phyloP scores from a whole-genome alignment of 2,797 vertebrate species.

The Gymnoscopelus microlampas region DNA sequence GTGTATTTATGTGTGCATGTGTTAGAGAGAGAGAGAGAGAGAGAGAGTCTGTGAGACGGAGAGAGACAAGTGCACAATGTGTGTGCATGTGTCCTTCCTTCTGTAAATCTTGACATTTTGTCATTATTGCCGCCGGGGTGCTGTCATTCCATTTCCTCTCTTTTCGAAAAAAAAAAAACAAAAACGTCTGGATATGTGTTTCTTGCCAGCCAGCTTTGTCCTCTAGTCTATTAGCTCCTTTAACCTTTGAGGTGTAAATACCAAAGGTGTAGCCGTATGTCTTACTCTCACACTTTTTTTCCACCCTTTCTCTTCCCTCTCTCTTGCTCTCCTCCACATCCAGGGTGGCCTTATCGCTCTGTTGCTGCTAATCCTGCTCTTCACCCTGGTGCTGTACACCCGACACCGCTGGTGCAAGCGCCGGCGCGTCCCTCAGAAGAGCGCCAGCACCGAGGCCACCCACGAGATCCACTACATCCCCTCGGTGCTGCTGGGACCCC shows the following conservation, averaged over 20 bases:
- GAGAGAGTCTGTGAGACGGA: too few species aligned
- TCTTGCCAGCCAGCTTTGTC: too few species aligned
- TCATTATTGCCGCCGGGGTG: not conserved
- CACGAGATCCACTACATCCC: constrained; percentile 99
- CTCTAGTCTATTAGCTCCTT: not conserved
- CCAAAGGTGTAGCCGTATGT: not conserved
- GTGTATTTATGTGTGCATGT: constrained; percentile 10
- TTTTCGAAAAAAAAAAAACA: not conserved
- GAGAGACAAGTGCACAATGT: not conserved
- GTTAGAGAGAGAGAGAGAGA: too few species aligned
- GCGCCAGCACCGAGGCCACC: constrained; percentile 96
- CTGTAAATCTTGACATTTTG: not conserved
- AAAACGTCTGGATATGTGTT: not conserved
- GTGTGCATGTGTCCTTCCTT: not conserved
- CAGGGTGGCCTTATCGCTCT: constrained; percentile 97
- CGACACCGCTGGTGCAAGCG: constrained; percentile 96
- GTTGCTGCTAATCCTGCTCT: constrained; percentile 93
- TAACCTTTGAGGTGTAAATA: constrained; percentile 14
- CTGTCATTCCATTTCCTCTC: constrained; percentile 8
- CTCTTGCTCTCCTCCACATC: not conserved
- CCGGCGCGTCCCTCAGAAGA: constrained; percentile 93
- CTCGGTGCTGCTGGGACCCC: constrained; percentile 92
- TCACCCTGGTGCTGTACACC: constrained; percentile 93
- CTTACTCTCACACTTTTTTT: constrained; percentile 3
- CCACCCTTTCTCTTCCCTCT: not conserved